These are phyloP conservation scores for Watersipora subatra DNA, from an alignment of 1,140 invertebrate genomes.

Conservation along the genomic window DNA sequence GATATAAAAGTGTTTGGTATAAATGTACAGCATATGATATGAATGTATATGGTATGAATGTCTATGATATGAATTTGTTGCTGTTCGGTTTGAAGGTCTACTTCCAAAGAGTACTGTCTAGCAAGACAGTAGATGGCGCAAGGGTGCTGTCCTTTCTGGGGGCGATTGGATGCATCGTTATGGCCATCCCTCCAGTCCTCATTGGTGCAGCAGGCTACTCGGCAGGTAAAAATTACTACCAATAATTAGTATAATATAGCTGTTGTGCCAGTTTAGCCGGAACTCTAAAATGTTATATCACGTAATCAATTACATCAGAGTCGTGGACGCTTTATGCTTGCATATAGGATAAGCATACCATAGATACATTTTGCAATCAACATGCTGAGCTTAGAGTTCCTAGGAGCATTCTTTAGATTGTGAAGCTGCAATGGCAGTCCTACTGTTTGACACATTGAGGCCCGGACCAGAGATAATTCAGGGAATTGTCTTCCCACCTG, in stretches of 20 bases:
- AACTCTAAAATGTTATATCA: not conserved
- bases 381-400: too few species aligned
- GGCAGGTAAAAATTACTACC: slow-evolving; percentile 56
- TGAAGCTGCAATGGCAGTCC: too few species aligned
- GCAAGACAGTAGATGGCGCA: slow-evolving; percentile 78
- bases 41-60: too few species aligned
- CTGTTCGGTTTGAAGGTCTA: too few species aligned
- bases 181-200: slow-evolving; percentile 88
- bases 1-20: too few species aligned
- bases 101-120: slow-evolving; percentile 90
- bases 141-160: slow-evolving; percentile 92
- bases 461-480: too few species aligned
- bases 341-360: not conserved
- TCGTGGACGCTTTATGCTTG: slow-evolving; percentile 4
- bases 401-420: too few species aligned
- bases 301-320: not conserved
- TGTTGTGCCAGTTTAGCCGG: not conserved
- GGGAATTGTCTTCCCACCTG: too few species aligned
- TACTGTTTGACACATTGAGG: too few species aligned
- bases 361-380: too few species aligned
- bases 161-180: slow-evolving; percentile 80
- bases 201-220: slow-evolving; percentile 91
- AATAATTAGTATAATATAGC: not conserved
- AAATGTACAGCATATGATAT: too few species aligned
- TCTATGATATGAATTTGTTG: too few species aligned